Base-by-base conservation (phyloP, 2,888 invertebrate genomes). In the Polyploca ridens region DNA sequence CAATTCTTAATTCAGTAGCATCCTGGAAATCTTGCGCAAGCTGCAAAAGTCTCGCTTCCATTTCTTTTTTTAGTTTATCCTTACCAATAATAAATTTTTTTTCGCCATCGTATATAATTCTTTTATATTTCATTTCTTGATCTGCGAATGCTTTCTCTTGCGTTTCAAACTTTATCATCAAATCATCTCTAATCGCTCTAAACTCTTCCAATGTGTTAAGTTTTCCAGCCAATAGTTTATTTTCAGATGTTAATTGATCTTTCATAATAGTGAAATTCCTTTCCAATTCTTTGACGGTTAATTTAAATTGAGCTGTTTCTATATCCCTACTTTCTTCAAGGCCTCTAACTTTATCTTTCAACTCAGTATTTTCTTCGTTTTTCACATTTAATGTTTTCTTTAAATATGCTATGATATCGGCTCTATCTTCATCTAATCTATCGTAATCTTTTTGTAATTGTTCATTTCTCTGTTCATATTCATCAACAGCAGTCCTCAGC, bases 181-280 rank as follows among this genome's bases (percentile, higher is more conserved):
- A 90, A 69, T 98, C 97, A 71, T 98, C 97, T 69, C 97, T 95
- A 73, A 98, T 97, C n/a, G 97, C 94, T 74, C 98, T 95, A 89
- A 98, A 99, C 78, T 98, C 98, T 88, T 99, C 98, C 69, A 99
- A 88, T 0, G 98, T 97, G 77, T 98, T 98, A 11, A 99, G 87
- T 92, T 98, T 98, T 49, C 98, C 98, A 77, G 97, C 97, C 79
- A 95, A 82, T 10, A 98, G 90, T 90, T 98, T 98, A 63, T 98
- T 97, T 94, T 98, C 98, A 0, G 98, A 97, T 3, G 96, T 97
- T 5, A 98, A 91, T 81, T 97, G 97, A 77, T 97, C 98, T 76
- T 97, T 97, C 96, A 97, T 97, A 33, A 95, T 95, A 65, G 95
- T 95, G 77, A 96, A 98, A 84, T 98, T 95, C 77, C 95, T 94